Evolutionary conservation across 2,113 vertebrate genomes (phyloP).

Genomic region (Chaetodon auriga): DNA sequence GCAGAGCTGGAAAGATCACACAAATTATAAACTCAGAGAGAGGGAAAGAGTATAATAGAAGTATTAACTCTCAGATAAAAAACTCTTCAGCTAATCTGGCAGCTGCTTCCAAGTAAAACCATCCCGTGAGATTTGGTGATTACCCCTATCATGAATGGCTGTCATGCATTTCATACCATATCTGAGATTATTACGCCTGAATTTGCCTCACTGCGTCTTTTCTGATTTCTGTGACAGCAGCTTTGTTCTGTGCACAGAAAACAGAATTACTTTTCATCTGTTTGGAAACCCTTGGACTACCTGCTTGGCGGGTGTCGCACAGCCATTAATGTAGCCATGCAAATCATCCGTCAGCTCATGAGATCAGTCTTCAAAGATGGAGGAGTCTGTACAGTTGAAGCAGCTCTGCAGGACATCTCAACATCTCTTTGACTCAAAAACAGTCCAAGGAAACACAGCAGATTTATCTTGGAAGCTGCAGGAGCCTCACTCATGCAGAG

Average conservation of each 20-base stretch:
- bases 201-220: neutral
- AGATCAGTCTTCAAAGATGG: neutral
- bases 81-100: neutral
- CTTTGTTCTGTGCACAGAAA: neutral
- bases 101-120: constrained; percentile 23
- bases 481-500: neutral
- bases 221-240: neutral
- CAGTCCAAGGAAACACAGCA: neutral
- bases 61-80: constrained; percentile 10
- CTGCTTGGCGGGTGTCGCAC: neutral
- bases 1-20: constrained; percentile 1
- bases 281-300: neutral
- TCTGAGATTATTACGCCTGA: constrained; percentile 9
- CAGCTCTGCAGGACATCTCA: neutral
- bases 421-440: neutral
- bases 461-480: neutral
- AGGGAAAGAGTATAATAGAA: neutral
- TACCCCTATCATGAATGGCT: neutral
- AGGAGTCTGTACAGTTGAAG: neutral
- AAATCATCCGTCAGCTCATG: neutral
- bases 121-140: constrained; percentile 15
- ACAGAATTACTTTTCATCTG: neutral
- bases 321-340: neutral
- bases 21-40: neutral
- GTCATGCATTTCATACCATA: neutral